A percentile compares a stretch with the other conserved stretches of the same genome.
Evolutionary conservation across 2,797 vertebrate genomes (phyloP).

Genomic region (Sarcoramphus papa): DNA sequence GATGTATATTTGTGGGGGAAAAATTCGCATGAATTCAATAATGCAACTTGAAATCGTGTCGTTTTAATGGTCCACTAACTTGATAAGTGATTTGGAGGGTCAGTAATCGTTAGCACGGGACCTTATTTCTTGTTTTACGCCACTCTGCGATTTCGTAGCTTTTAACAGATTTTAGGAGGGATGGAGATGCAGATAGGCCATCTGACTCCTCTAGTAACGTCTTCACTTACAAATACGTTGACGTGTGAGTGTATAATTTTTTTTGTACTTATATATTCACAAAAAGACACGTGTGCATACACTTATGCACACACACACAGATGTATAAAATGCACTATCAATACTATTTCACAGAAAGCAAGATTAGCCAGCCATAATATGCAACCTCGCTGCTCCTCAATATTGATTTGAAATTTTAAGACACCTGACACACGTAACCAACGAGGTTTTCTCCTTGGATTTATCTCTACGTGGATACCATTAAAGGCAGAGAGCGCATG

Average conservation of each 20-base stretch:
- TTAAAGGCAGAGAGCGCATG: fast-evolving
- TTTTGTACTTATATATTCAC: background rate
- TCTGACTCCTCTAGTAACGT: fast-evolving
- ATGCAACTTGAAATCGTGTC: background rate
- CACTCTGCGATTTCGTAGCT: background rate
- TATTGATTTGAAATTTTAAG: background rate
- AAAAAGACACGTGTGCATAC: fast-evolving
- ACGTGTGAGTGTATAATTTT: background rate
- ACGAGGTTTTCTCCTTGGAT: background rate
- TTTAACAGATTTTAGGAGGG: background rate
- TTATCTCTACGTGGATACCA: fast-evolving
- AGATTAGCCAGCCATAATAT: background rate
- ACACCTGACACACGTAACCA: fast-evolving
- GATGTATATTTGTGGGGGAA: background rate
- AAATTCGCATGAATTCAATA: background rate
- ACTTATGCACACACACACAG: background rate
- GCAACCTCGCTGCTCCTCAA: fast-evolving
- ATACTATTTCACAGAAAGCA: background rate
- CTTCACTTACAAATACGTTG: background rate
- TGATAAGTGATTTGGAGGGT: background rate
- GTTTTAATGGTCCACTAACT: background rate
- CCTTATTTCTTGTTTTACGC: fast-evolving
- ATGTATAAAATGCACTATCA: background rate
- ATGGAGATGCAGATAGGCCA: background rate
- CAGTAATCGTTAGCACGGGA: background rate